These are phyloP conservation scores for Cisticola juncidis DNA, from an alignment of 2,113 vertebrate species.

Conservation along the genomic window DNA sequence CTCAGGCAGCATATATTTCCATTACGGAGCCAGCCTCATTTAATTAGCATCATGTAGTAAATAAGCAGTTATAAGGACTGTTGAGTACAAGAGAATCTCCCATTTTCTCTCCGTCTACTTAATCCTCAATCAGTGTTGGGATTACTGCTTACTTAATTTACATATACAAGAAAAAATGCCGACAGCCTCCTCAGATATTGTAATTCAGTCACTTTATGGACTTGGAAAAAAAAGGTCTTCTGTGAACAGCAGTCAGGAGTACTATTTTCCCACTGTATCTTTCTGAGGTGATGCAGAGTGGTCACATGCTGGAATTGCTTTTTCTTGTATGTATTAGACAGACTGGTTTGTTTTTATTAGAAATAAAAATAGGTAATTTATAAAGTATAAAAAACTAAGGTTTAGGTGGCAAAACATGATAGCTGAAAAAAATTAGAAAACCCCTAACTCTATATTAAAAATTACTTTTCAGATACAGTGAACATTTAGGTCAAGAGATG, in stretches of 20 bases:
- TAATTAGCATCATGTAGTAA: conserved; percentile 78
- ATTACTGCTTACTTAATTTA: conserved; percentile 57
- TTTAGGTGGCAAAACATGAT: background rate
- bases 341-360: background rate
- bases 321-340: background rate
- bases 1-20: conserved; percentile 67
- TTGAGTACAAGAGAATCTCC: conserved; percentile 67
- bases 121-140: conserved; percentile 74
- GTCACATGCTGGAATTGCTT: background rate
- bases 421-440: background rate
- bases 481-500: background rate
- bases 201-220: conserved; percentile 13
- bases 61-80: conserved; percentile 74
- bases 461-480: background rate
- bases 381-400: background rate
- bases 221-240: background rate
- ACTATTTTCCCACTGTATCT: background rate
- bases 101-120: conserved; percentile 75
- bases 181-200: background rate
- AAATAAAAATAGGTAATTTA: background rate
- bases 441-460: background rate
- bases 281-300: background rate
- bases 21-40: conserved; percentile 73
- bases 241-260: conserved; percentile 3
- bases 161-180: conserved; percentile 2